These are phyloP conservation scores for Psilopsiagon aymara DNA, from an alignment of 2,113 vertebrate genomes.

Conservation along the genomic window DNA sequence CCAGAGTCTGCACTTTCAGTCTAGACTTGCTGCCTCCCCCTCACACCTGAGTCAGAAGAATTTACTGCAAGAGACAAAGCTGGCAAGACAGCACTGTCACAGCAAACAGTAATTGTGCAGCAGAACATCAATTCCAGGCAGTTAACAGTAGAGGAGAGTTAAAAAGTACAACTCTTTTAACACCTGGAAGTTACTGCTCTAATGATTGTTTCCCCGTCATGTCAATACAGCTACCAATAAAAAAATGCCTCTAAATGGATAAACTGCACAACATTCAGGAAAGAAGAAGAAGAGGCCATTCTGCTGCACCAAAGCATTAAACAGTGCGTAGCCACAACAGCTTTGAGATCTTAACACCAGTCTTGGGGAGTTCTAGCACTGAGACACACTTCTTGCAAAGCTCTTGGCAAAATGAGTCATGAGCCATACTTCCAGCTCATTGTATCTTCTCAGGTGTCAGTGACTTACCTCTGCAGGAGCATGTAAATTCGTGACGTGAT, in stretches of 20 bases:
- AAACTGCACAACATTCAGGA: background rate
- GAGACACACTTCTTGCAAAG: background rate
- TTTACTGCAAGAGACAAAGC: background rate
- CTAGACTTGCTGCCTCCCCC: slow-evolving; percentile 15
- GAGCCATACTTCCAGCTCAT: background rate
- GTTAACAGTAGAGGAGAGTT: background rate
- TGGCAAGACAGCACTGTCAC: background rate
- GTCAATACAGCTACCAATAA: background rate
- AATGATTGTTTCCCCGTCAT: background rate
- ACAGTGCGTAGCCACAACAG: background rate
- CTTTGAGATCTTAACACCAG: background rate
- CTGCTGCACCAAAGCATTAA: background rate
- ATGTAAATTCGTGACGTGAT: slow-evolving; percentile 98
- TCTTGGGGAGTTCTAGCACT: background rate
- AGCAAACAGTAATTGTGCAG: background rate
- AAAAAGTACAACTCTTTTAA: background rate
- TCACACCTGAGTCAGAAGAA: slow-evolving; percentile 39
- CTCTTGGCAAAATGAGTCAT: background rate
- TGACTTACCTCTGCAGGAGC: slow-evolving; percentile 89
- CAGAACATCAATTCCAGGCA: background rate
- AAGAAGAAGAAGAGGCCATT: background rate
- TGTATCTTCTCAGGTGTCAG: background rate
- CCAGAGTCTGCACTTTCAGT: background rate
- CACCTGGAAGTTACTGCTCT: background rate
- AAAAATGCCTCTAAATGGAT: background rate